Evolutionary conservation across 2,797 vertebrate genomes (phyloP), one percentile per base, ranked within the genome.

Genomic region (Myiothlypis chrysogaster): DNA sequence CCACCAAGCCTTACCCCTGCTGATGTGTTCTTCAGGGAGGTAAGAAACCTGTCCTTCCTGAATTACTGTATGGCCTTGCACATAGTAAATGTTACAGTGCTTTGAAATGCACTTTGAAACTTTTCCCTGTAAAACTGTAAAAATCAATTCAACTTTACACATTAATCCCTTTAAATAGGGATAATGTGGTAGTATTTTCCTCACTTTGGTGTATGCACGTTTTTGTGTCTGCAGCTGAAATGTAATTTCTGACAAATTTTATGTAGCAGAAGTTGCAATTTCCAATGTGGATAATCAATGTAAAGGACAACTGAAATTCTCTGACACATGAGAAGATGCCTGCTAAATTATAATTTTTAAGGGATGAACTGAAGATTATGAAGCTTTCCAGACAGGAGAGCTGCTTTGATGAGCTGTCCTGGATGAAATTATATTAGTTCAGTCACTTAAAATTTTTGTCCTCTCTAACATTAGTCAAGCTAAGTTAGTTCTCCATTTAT

Each of bases 1-100:
- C 98, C 98, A 0, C 59, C 98, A 52, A 99, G 97, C 95, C 98
- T 99, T 93, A 99, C 99, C 0, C 96, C 99, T 2, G 99, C 99
- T 0, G 99, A 99, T 32, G 98, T 99, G 87, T 99, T 99, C 97
- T 99, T 99, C 95, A 98, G 99, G 97, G 99, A 99, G 99, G 99
- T 99, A 89, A 88, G 92, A 65, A 50, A 34, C 19, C 24, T 32
- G 4, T 47, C 13, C 0, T 24, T 91, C 46, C 59, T 68, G 55
- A 69, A 21, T 72, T 27, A 1, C 7, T 49, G 7, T 64, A 3
- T 43, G 12, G 28, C 6, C 6, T 34, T 8, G 1, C 47, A 12
- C 12, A 3, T 34, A 55, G 30, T 46, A 70, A 28, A 73, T 32
- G 14, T 27, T 59, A 24, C 30, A 41, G 1, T 66, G 64, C 50